phyloP scores from a whole-genome alignment of 2,113 vertebrate species.

The Neolamprologus tretocephalus region DNA sequence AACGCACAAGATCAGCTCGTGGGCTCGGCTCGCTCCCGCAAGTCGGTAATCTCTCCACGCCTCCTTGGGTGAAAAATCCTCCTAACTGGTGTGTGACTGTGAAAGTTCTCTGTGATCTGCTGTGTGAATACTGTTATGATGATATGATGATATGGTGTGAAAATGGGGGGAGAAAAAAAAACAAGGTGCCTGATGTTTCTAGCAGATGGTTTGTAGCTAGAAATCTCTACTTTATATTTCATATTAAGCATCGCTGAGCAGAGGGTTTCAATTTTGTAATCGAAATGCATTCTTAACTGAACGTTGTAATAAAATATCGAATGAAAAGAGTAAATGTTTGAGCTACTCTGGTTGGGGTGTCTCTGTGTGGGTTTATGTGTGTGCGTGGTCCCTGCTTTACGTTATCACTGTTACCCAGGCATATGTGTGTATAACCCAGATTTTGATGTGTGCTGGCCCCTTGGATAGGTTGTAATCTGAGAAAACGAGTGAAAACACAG shows the following conservation, averaged over 20 bases:
- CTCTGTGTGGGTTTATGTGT: background rate
- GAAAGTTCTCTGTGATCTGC: background rate
- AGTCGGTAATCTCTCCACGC: background rate
- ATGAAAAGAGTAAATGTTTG: slow-evolving; percentile 27
- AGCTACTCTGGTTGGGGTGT: background rate
- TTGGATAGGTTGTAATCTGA: background rate
- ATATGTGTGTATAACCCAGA: background rate
- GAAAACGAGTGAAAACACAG: background rate
- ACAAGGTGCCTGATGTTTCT: slow-evolving; percentile 37
- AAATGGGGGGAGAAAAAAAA: background rate
- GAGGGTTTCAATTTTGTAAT: slow-evolving; percentile 34
- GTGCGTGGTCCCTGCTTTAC: background rate
- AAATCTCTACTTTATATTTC: slow-evolving; percentile 32
- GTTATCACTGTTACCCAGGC: background rate
- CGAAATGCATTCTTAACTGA: slow-evolving; percentile 12
- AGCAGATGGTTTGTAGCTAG: background rate
- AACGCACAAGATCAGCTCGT: background rate
- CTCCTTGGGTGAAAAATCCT: background rate
- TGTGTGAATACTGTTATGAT: slow-evolving; percentile 2
- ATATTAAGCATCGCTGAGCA: slow-evolving; percentile 1
- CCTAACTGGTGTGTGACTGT: background rate
- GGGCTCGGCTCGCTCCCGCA: background rate
- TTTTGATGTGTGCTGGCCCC: background rate
- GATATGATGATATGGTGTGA: background rate
- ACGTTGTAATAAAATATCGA: slow-evolving; percentile 15